Conservation (phyloP, 2,888 invertebrate species). For the Zele albiditarsus region DNA sequence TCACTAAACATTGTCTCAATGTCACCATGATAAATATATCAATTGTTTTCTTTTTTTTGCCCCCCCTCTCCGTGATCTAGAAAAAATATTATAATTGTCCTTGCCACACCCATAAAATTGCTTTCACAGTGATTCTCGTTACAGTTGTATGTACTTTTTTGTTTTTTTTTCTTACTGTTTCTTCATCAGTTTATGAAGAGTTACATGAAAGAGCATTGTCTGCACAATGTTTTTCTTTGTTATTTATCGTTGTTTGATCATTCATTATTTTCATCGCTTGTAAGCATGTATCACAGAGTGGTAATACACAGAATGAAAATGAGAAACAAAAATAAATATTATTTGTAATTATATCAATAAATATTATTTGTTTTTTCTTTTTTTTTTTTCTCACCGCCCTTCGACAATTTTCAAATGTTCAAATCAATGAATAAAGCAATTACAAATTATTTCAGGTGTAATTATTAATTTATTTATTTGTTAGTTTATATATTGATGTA, state of each 20-base stretch:
- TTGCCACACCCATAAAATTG: constrained; percentile 21
- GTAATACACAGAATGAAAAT: not conserved
- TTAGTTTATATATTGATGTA: not conserved
- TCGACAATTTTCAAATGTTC: not conserved
- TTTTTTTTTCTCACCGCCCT: not conserved
- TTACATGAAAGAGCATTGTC: not conserved
- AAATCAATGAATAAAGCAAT: not conserved
- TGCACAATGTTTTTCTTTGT: not conserved
- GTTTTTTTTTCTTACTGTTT: too few relatives aligned
- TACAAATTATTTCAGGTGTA: not conserved
- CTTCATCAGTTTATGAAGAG: not conserved
- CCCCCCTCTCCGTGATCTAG: constrained; percentile 3
- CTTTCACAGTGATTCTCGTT: not conserved
- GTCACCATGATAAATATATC: not conserved
- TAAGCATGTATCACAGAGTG: not conserved
- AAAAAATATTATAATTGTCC: constrained; percentile 9
- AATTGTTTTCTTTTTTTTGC: not conserved
- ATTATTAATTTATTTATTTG: not conserved
- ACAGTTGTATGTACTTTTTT: constrained; percentile 9
- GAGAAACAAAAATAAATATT: not conserved
- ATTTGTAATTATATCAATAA: not conserved
- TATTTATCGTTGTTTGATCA: not conserved
- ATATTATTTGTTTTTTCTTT: not conserved
- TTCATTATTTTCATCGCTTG: not conserved
- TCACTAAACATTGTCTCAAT: not conserved